These are phyloP conservation scores for Uropetala carovei DNA, from an alignment of 2,888 invertebrate species.

Conservation along the genomic window DNA sequence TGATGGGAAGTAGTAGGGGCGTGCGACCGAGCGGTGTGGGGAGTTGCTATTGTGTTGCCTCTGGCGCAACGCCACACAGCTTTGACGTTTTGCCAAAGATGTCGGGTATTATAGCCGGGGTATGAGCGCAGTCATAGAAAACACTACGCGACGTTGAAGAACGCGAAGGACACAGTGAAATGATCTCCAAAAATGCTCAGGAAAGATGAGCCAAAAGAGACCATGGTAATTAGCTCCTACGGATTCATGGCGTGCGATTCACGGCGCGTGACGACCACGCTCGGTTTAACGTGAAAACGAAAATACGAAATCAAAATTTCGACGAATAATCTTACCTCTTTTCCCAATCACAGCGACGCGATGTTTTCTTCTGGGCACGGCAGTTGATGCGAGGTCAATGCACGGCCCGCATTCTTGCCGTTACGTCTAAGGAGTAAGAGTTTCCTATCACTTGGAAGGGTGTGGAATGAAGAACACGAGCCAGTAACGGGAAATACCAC, in stretches of 20 bases:
- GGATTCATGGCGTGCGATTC: conserved; percentile 61
- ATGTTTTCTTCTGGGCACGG: conserved; percentile 36
- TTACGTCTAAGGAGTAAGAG: conserved; percentile 60
- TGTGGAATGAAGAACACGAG: conserved; percentile 52
- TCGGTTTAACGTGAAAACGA: conserved; percentile 57
- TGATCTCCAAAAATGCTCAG: conserved; percentile 36
- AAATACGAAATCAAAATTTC: conserved; percentile 49
- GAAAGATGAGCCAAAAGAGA: conserved; percentile 26
- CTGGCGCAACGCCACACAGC: conserved; percentile 55
- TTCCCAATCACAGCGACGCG: conserved; percentile 10
- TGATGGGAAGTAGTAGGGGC: conserved; percentile 40
- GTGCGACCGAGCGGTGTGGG: conserved; percentile 28
- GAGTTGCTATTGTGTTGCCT: conserved; percentile 31
- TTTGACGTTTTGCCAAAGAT: conserved; percentile 56
- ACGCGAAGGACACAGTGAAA: conserved; percentile 22
- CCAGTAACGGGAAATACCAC: conserved; percentile 58
- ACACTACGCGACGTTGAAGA: neutral
- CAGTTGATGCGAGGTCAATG: conserved; percentile 43
- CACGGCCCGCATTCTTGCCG: conserved; percentile 61
- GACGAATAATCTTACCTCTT: conserved; percentile 31
- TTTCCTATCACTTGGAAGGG: conserved; percentile 53
- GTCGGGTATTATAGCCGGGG: neutral
- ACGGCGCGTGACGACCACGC: conserved; percentile 59
- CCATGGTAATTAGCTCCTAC: conserved; percentile 42
- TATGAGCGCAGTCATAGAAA: neutral